These are phyloP conservation scores for Myripristis jacobus DNA, from an alignment of 2,797 vertebrate species.

Conservation along the genomic window DNA sequence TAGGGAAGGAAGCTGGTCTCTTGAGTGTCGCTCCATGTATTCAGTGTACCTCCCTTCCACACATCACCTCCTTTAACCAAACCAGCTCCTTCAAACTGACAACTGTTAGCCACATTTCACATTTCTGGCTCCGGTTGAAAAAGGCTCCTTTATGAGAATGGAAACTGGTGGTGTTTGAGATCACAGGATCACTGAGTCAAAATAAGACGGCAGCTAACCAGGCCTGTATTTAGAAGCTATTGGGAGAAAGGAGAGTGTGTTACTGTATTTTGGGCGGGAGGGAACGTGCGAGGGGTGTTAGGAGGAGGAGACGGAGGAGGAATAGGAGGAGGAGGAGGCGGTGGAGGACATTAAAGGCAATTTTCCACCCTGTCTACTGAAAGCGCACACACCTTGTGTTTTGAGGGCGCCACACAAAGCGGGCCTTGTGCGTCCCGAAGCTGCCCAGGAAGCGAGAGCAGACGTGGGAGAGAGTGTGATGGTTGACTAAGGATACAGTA, in stretches of 20 bases:
- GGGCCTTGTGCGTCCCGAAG: conserved; percentile 59
- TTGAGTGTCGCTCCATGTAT: conserved; percentile 31
- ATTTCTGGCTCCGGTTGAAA: conserved; percentile 38
- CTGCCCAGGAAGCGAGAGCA: conserved; percentile 62
- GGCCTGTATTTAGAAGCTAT: conserved; percentile 63
- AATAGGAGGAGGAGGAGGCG: conserved; percentile 36
- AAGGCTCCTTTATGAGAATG: conserved; percentile 66
- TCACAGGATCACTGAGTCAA: conserved; percentile 46
- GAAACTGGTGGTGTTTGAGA: conserved; percentile 56
- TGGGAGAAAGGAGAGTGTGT: conserved; percentile 48
- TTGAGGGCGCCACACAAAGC: conserved; percentile 70
- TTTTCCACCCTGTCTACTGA: conserved; percentile 75
- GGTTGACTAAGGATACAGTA: conserved; percentile 69
- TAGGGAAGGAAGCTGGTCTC: conserved; percentile 5
- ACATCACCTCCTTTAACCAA: conserved; percentile 38
- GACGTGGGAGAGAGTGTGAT: conserved; percentile 59
- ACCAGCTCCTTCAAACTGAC: conserved; percentile 16
- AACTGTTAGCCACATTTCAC: conserved; percentile 43
- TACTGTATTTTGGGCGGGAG: conserved; percentile 57
- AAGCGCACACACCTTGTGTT: conserved; percentile 66
- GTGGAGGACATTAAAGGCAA: conserved; percentile 67
- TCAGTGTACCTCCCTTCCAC: conserved; percentile 35
- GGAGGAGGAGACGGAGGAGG: conserved; percentile 41
- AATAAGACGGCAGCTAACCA: conserved; percentile 52
- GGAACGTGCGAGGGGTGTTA: conserved; percentile 59